Conservation (phyloP, 2,797 vertebrate species). For the Anguilla megastoma region DNA sequence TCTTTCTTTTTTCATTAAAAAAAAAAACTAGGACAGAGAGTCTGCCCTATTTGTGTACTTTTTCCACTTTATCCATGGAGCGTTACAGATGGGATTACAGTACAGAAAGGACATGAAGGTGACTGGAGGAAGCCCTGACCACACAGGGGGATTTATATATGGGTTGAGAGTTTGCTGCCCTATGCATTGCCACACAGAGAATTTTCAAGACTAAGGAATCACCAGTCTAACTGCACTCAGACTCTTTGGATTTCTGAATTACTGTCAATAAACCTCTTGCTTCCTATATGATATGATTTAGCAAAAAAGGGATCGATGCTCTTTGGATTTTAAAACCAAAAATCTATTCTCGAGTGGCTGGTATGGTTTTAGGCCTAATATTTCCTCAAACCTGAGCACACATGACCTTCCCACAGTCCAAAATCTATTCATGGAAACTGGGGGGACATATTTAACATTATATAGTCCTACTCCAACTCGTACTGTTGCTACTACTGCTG, state of each 20-base stretch:
- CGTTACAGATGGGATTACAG: neutral
- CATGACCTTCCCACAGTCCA: neutral
- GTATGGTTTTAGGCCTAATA: neutral
- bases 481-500: neutral
- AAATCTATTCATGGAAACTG: constrained; percentile 2
- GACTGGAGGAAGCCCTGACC: neutral
- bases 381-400: neutral
- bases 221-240: neutral
- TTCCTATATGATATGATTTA: neutral
- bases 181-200: neutral
- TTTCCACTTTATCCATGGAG: neutral
- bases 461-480: neutral
- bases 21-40: neutral
- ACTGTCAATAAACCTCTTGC: neutral
- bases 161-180: neutral
- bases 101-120: neutral
- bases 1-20: neutral
- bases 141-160: neutral
- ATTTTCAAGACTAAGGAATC: neutral
- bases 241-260: neutral
- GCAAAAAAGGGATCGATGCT: neutral
- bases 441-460: too few relatives aligned
- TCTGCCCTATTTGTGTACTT: neutral
- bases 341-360: neutral
- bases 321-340: neutral